Conservation (phyloP, 2,888 invertebrate species). For the Arrhopalites spinosus region DNA sequence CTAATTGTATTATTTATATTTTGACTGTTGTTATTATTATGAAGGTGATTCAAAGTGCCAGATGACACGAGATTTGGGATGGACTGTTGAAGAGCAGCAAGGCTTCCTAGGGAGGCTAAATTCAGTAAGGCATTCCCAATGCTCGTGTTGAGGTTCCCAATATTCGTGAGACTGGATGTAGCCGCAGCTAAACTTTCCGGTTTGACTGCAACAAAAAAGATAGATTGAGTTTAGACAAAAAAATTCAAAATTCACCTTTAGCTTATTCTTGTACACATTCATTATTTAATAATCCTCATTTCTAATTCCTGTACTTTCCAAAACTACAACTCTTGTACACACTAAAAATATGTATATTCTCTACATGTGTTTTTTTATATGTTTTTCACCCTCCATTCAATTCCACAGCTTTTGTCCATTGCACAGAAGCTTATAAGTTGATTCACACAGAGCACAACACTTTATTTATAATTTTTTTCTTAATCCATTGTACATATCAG, state of each 20-base stretch:
- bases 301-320: background rate
- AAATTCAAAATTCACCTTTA: background rate
- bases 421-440: too few relatives aligned
- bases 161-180: slow-evolving; percentile 31
- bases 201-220: slow-evolving; percentile 48
- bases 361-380: too few relatives aligned
- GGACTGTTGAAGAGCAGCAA: slow-evolving; percentile 70
- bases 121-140: slow-evolving; percentile 63
- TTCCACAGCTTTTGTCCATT: too few relatives aligned
- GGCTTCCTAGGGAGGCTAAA: slow-evolving; percentile 77
- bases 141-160: slow-evolving; percentile 47
- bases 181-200: slow-evolving; percentile 53
- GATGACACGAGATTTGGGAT: slow-evolving; percentile 39
- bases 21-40: background rate
- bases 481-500: too few relatives aligned
- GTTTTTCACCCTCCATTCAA: too few relatives aligned
- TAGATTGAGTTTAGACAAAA: background rate
- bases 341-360: background rate
- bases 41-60: slow-evolving; percentile 5
- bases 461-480: too few relatives aligned
- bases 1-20: slow-evolving; percentile 9
- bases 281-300: slow-evolving; percentile 4
- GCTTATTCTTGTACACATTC: background rate
- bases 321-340: background rate
- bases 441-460: too few relatives aligned